A percentile compares a stretch with the other conserved stretches of the same genome.
These are phyloP conservation scores for Fabriciana adippe DNA, from an alignment of 2,888 invertebrate genomes.

Conservation along the genomic window DNA sequence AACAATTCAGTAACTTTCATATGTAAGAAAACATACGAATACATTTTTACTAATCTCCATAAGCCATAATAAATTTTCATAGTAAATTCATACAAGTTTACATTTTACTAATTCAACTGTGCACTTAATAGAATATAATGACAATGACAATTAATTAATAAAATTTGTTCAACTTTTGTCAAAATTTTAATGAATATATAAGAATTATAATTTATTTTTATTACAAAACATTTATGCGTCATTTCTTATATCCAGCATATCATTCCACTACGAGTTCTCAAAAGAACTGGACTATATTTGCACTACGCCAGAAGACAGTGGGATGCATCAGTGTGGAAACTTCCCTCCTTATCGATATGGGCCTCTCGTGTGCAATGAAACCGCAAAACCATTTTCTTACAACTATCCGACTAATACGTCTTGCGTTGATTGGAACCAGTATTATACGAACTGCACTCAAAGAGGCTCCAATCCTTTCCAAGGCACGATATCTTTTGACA, in stretches of 20 bases:
- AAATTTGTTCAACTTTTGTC: neutral
- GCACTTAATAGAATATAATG: too few species aligned
- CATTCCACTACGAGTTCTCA: slow-evolving; percentile 93
- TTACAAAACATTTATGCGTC: slow-evolving; percentile 7
- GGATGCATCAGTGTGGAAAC: slow-evolving; percentile 95
- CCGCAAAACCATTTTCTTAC: slow-evolving; percentile 82
- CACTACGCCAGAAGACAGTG: slow-evolving; percentile 94
- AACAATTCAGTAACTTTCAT: too few species aligned
- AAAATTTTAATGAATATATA: neutral
- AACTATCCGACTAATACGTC: slow-evolving; percentile 87
- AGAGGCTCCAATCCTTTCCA: slow-evolving; percentile 98
- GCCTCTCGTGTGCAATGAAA: slow-evolving; percentile 88
- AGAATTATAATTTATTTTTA: neutral
- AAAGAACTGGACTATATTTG: slow-evolving; percentile 98
- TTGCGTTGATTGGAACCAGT: slow-evolving; percentile 99
- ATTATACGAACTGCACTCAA: slow-evolving; percentile 97
- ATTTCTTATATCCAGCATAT: slow-evolving; percentile 75
- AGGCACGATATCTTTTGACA: slow-evolving; percentile 99
- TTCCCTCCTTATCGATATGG: slow-evolving; percentile 91
- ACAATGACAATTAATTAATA: neutral
- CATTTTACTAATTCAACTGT: too few species aligned
- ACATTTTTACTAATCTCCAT: too few species aligned
- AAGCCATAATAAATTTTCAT: too few species aligned
- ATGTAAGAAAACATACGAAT: too few species aligned
- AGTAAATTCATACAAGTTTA: too few species aligned